Percentiles rank a stretch among this genome's conserved stretches.
Evolutionary conservation across 2,797 vertebrate species (phyloP).

Genomic region (Semotilus atromaculatus): DNA sequence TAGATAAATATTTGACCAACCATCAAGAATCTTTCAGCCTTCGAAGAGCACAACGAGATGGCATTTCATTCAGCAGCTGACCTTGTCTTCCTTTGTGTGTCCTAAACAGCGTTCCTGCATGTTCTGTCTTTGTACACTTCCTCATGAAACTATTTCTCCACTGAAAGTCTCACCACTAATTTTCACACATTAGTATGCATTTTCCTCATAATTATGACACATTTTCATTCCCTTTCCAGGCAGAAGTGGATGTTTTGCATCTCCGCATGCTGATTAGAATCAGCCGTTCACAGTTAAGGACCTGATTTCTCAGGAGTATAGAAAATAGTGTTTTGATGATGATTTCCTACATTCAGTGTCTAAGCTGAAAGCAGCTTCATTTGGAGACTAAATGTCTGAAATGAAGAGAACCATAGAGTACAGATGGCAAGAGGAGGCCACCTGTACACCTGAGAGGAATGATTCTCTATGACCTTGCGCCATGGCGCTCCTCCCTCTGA

Average conservation of each 20-base stretch:
- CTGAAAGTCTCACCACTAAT: not conserved
- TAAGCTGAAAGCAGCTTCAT: slow-evolving; percentile 8
- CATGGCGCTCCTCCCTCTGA: not conserved
- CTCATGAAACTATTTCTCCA: slow-evolving; percentile 6
- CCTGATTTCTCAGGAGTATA: slow-evolving; percentile 22
- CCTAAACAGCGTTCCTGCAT: slow-evolving; percentile 3
- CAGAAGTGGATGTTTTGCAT: slow-evolving; percentile 23
- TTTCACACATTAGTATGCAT: slow-evolving; percentile 17
- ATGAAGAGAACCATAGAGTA: not conserved
- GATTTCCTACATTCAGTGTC: slow-evolving; percentile 7
- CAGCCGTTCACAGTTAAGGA: slow-evolving; percentile 27
- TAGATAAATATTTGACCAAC: slow-evolving; percentile 10
- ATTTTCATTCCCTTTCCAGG: slow-evolving; percentile 29
- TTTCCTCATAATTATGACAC: slow-evolving; percentile 29
- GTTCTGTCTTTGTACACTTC: slow-evolving; percentile 17
- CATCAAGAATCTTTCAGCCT: not conserved
- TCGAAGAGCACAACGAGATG: not conserved
- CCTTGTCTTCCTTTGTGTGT: slow-evolving; percentile 17
- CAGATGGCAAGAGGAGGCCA: slow-evolving; percentile 28
- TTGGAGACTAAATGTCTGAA: not conserved
- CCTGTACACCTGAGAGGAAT: slow-evolving; percentile 32
- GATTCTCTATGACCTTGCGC: slow-evolving; percentile 8
- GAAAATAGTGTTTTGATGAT: slow-evolving; percentile 6
- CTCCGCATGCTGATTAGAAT: slow-evolving; percentile 17
- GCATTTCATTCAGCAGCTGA: slow-evolving; percentile 1